These are phyloP conservation scores for Cyphomyrmex costatus DNA, from an alignment of 1,140 invertebrate species.

Conservation along the genomic window DNA sequence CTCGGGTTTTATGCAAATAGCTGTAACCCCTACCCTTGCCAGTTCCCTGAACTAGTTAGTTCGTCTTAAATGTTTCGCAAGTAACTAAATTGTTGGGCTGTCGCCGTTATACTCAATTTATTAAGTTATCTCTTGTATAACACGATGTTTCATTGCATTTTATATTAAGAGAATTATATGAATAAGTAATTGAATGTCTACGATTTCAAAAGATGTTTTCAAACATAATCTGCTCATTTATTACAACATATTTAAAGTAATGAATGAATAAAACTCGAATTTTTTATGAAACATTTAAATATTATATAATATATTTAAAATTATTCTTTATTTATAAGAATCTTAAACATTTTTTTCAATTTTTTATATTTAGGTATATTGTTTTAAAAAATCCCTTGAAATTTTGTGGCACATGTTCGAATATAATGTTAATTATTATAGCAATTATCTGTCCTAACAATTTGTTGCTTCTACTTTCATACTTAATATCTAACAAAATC, in stretches of 20 bases:
- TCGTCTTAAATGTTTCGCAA: conserved; percentile 59
- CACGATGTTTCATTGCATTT: conserved; percentile 1
- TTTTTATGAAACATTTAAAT: not conserved
- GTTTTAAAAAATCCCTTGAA: not conserved
- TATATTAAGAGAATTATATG: conserved; percentile 1
- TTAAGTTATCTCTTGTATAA: conserved; percentile 52
- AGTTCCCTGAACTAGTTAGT: conserved; percentile 42
- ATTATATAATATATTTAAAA: not conserved
- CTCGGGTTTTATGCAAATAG: conserved; percentile 63
- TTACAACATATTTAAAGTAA: not conserved
- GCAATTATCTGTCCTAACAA: not conserved
- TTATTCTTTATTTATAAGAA: not conserved
- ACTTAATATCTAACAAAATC: not conserved
- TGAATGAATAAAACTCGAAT: not conserved
- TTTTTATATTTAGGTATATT: not conserved
- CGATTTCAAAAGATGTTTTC: not conserved
- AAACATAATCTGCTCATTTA: not conserved
- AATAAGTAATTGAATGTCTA: not conserved
- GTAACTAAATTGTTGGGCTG: conserved; percentile 49
- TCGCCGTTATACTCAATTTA: conserved; percentile 45
- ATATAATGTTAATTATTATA: not conserved
- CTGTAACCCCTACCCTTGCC: conserved; percentile 20
- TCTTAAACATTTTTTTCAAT: not conserved
- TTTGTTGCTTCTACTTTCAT: not conserved
- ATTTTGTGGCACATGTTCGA: not conserved